Conservation (phyloP, 1,140 invertebrate species). For the Atta colombica region DNA sequence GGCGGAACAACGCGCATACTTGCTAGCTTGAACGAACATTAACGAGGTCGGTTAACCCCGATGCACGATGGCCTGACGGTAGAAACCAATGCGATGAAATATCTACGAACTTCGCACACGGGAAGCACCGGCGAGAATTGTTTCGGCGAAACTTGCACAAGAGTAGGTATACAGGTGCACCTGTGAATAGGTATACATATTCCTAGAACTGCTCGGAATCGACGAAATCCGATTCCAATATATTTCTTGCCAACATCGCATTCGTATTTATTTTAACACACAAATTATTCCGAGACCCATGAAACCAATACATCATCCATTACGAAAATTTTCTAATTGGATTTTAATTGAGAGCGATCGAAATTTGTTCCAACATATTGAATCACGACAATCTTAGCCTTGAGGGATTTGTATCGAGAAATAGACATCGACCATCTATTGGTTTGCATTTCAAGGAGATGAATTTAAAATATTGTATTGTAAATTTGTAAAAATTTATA, state of each 20-base stretch:
- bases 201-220: slow-evolving; percentile 44
- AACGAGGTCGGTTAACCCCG: slow-evolving; percentile 68
- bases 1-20: slow-evolving; percentile 38
- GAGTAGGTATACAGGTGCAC: slow-evolving; percentile 49
- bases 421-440: not conserved
- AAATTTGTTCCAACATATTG: slow-evolving; percentile 18
- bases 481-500: not conserved
- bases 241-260: not conserved
- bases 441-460: not conserved
- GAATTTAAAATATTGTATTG: not conserved
- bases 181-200: slow-evolving; percentile 56
- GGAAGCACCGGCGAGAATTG: slow-evolving; percentile 68
- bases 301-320: slow-evolving; percentile 46
- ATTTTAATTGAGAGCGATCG: slow-evolving; percentile 42
- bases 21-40: slow-evolving; percentile 69
- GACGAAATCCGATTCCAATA: slow-evolving; percentile 62
- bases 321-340: slow-evolving; percentile 40
- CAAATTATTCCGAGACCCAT: slow-evolving; percentile 43
- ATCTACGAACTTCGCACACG: slow-evolving; percentile 65
- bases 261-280: slow-evolving; percentile 67
- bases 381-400: not conserved
- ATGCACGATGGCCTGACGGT: slow-evolving; percentile 40
- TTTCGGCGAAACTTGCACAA: slow-evolving; percentile 64
- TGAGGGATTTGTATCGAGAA: not conserved
- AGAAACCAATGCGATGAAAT: slow-evolving; percentile 72